Percentiles rank a stretch among this genome's conserved stretches.
Evolutionary conservation across 2,113 vertebrate genomes (phyloP).

Genomic region (Mastomys natalensis): DNA sequence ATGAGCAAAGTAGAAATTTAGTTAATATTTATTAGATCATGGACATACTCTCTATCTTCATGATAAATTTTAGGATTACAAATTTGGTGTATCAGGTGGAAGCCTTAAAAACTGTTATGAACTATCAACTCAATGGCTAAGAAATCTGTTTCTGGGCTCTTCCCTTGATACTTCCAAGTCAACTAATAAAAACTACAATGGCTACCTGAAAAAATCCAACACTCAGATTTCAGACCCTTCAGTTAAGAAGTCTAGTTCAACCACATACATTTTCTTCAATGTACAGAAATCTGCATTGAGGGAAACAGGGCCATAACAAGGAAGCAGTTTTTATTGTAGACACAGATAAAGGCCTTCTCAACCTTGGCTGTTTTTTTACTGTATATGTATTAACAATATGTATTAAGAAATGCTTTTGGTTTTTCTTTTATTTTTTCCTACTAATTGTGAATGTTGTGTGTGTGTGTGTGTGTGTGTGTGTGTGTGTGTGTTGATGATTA

Average conservation of each 20-base stretch:
- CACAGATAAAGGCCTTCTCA: neutral
- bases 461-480: neutral
- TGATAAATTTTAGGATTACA: neutral
- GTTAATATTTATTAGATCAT: neutral
- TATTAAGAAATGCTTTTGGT: slow-evolving; percentile 20
- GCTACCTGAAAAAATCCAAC: neutral
- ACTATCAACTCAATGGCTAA: neutral
- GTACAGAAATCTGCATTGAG: neutral
- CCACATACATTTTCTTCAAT: neutral
- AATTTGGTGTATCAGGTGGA: neutral
- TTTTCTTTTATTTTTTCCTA: neutral
- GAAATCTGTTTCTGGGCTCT: neutral
- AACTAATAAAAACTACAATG: neutral
- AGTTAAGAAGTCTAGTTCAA: neutral
- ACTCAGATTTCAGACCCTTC: neutral
- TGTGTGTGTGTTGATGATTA: neutral
- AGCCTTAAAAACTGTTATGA: neutral
- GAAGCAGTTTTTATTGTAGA: neutral
- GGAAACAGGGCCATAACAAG: neutral
- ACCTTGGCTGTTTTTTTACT: slow-evolving; percentile 8
- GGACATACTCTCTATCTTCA: neutral
- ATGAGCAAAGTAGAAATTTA: neutral
- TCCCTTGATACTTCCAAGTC: neutral
- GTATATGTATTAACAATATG: neutral
- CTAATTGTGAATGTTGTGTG: neutral